phyloP scores from a whole-genome alignment of 1,140 invertebrate species.

The Heliothis virescens region DNA sequence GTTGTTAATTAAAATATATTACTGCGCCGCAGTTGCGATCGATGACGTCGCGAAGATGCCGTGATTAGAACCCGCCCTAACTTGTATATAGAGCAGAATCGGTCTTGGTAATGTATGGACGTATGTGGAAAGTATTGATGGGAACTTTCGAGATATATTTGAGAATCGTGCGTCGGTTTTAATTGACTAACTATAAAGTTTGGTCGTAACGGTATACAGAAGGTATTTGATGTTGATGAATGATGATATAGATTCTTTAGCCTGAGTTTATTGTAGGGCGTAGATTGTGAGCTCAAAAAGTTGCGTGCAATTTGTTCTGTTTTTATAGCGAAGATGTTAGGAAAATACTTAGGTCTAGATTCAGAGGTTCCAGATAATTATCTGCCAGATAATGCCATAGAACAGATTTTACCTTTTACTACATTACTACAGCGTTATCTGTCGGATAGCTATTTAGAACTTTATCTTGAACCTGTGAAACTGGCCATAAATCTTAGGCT shows the following conservation, averaged over 20 bases:
- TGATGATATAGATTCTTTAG: slow-evolving; percentile 10
- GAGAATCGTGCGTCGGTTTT: slow-evolving; percentile 31
- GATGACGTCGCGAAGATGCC: slow-evolving; percentile 46
- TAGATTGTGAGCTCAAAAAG: no score
- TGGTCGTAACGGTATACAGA: not conserved
- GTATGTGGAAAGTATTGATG: slow-evolving; percentile 27
- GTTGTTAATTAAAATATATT: slow-evolving; percentile 72
- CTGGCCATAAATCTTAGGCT: no score
- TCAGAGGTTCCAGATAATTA: no score
- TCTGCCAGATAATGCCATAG: no score
- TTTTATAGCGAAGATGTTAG: no score
- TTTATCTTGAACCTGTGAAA: no score
- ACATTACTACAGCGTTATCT: no score
- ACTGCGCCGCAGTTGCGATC: slow-evolving; percentile 49
- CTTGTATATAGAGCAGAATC: slow-evolving; percentile 29
- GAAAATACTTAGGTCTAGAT: no score
- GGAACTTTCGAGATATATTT: slow-evolving; percentile 33
- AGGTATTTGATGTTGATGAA: not conserved
- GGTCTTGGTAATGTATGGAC: slow-evolving; percentile 20
- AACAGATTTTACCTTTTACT: no score
- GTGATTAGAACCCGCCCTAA: slow-evolving; percentile 36
- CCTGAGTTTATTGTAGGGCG: not conserved
- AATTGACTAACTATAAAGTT: slow-evolving; percentile 18
- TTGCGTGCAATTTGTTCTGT: no score
- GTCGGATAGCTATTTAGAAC: no score